Evolutionary conservation across 37 sponge, comb jelly and placozoan genomes (phyloP), one percentile per base, ranked within the genome.

Genomic region (Diacarnus erythraeanus): DNA sequence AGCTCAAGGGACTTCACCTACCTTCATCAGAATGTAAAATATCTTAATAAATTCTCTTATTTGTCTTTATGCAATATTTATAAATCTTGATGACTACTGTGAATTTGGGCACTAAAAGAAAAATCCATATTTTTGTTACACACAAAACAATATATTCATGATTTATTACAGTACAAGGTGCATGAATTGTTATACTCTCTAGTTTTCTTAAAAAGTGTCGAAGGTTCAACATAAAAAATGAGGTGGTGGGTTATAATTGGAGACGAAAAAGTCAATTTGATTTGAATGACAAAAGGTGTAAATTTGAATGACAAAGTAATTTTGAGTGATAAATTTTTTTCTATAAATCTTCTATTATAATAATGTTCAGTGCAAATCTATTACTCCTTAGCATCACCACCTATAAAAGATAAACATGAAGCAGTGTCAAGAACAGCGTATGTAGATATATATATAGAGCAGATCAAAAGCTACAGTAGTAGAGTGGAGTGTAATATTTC

Each of bases 21-120:
- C 76, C 83, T 9, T 21, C 42, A 30, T 76, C 75, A 56, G 47
- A 83, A 65, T 83, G 83, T 69, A 83, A 75, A 56, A 75, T 83
- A 2, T 30, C 40, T 38, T 35, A n/a, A 65, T 39, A 33, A 60
- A 36, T 41, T 30, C 25, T 17, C 42, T 75, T 75, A 36, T 31
- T 74, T 2, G 1, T 22, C 40, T 23, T 18, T 6, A 40, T 60
- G 23, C 22, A 60, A 26, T 60, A 17, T 60, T 17, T 26, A n/a
- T 60, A 60, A 63, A 6, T 63, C n/a, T n/a, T n/a, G n/a, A n/a
- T n/a, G n/a, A n/a, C n/a, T n/a, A n/a, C 20, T 56, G 57, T 15
- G 57, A 20, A 56, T 20, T 56, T 20, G 18, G 15, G 57, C 57
- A 56, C 57, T 21, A 15, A 56, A 15, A 63, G 31, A 27, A 63